A percentile compares a stretch with the other conserved stretches of the same genome.
These are phyloP conservation scores for Nesoenas mayeri DNA, from an alignment of 2,113 vertebrate species.

Conservation along the genomic window DNA sequence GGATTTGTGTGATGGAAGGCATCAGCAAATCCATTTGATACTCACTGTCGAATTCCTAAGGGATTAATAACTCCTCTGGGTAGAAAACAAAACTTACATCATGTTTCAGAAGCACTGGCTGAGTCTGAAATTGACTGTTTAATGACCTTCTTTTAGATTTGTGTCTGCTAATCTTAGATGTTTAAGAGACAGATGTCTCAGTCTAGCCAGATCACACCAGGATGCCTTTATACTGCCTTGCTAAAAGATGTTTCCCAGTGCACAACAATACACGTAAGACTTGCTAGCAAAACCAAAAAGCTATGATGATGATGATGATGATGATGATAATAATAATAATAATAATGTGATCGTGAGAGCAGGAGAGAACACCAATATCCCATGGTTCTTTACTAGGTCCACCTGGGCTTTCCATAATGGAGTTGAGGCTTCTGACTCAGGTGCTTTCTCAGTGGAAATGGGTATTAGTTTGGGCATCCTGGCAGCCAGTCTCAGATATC, in stretches of 20 bases:
- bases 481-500: background rate
- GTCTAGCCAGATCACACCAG: background rate
- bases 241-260: background rate
- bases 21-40: background rate
- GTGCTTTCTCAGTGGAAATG: background rate
- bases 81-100: background rate
- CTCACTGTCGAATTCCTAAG: background rate
- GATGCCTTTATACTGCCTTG: background rate
- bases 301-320: too few species aligned
- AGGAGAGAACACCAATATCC: background rate
- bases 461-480: background rate
- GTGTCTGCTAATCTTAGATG: background rate
- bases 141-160: background rate
- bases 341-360: background rate
- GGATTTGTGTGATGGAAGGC: fast-evolving
- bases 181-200: background rate
- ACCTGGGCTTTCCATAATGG: background rate
- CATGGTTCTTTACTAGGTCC: too few species aligned
- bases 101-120: background rate
- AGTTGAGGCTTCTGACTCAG: background rate
- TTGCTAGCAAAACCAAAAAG: background rate
- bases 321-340: too few species aligned
- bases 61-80: background rate
- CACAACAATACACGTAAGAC: background rate
- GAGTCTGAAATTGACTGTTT: background rate